phyloP scores from a whole-genome alignment of 2,888 invertebrate genomes.

The Drosophila robusta region DNA sequence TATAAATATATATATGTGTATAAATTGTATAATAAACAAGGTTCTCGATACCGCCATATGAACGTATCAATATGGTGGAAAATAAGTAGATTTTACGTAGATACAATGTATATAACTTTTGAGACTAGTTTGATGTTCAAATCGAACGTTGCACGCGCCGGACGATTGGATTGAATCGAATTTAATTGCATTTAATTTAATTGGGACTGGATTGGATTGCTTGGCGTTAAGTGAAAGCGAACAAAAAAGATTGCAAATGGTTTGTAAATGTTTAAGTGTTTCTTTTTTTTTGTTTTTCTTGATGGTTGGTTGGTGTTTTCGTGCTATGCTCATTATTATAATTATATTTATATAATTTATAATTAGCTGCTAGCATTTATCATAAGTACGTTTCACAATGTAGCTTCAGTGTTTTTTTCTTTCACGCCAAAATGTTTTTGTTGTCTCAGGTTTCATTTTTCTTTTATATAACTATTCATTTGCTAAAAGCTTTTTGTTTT shows the following conservation, averaged over 20 bases:
- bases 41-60: slow-evolving; percentile 12
- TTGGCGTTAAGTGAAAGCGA: slow-evolving; percentile 4
- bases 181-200: slow-evolving; percentile 7
- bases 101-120: slow-evolving; percentile 45
- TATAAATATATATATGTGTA: slow-evolving; percentile 6
- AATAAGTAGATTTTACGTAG: slow-evolving; percentile 28
- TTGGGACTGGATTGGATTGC: slow-evolving; percentile 16
- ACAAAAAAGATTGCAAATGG: slow-evolving; percentile 20
- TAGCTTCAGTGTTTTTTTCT: slow-evolving; percentile 59
- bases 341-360: slow-evolving; percentile 36
- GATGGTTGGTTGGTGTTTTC: slow-evolving; percentile 39
- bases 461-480: slow-evolving; percentile 53
- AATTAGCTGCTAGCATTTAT: slow-evolving; percentile 72
- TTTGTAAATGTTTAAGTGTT: slow-evolving; percentile 16
- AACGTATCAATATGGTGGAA: slow-evolving; percentile 8
- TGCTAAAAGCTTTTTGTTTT: slow-evolving; percentile 65
- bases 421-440: slow-evolving; percentile 34
- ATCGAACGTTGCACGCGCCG: slow-evolving; percentile 22
- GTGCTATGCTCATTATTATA: slow-evolving; percentile 34
- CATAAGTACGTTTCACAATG: slow-evolving; percentile 79
- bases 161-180: slow-evolving; percentile 15
- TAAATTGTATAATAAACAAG: slow-evolving; percentile 43
- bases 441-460: slow-evolving; percentile 27
- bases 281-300: slow-evolving; percentile 1
- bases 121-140: slow-evolving; percentile 54